phyloP scores from a whole-genome alignment of 2,113 vertebrate species.

The Eclectus roratus region DNA sequence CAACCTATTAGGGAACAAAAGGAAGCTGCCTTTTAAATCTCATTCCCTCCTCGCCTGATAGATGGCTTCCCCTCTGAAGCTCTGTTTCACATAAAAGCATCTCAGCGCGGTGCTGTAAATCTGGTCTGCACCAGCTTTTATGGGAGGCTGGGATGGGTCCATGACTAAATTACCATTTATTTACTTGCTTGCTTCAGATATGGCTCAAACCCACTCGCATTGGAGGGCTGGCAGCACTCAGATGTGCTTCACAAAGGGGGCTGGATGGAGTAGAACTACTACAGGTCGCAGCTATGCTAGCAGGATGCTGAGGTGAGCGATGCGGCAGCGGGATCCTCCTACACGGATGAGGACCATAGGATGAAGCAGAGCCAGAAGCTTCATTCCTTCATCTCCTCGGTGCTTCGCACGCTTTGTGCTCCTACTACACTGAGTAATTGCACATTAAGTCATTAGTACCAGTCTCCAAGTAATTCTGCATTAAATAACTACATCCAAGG shows the following conservation, averaged over 20 bases:
- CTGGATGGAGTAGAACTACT: neutral
- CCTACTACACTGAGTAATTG: neutral
- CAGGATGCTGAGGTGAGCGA: neutral
- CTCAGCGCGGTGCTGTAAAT: constrained; percentile 68
- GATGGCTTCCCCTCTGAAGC: constrained; percentile 70
- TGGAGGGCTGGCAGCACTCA: neutral
- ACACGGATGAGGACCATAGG: neutral
- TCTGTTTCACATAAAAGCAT: constrained; percentile 73
- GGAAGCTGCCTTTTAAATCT: constrained; percentile 75
- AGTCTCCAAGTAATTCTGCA: rapidly evolving
- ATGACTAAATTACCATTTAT: constrained; percentile 67
- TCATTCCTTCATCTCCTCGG: neutral
- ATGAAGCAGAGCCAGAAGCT: neutral
- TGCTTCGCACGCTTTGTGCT: neutral
- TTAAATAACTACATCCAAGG: neutral
- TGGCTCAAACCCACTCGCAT: neutral
- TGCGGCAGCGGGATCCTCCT: neutral
- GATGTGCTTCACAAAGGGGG: rapidly evolving
- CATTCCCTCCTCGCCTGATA: constrained; percentile 66
- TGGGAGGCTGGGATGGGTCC: constrained; percentile 50
- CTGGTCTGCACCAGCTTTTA: constrained; percentile 73
- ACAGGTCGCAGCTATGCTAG: rapidly evolving
- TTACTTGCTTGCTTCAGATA: constrained; percentile 2
- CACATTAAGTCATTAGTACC: neutral
- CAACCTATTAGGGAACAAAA: constrained; percentile 76